Percentiles rank a stretch among this genome's conserved stretches.
Conservation (phyloP, 2,797 vertebrate genomes). For the Falco peregrinus region DNA sequence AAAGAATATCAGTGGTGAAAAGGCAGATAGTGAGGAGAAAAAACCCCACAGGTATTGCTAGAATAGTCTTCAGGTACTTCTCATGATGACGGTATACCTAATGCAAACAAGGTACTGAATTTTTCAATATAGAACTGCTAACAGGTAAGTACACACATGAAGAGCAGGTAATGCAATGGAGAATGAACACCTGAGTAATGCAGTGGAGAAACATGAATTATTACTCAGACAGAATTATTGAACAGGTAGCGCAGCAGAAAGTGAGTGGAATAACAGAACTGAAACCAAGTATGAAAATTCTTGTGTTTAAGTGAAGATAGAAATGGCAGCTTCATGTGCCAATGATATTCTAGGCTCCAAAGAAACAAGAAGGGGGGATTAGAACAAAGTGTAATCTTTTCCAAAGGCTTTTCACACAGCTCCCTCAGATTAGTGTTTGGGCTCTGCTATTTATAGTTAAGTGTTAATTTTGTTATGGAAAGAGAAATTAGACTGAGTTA, state of each 20-base stretch:
- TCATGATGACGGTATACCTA: not conserved
- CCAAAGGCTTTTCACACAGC: not conserved
- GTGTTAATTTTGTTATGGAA: not conserved
- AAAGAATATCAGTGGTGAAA: not conserved
- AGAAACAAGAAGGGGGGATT: not conserved
- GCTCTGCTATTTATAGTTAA: not conserved
- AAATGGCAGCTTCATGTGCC: not conserved
- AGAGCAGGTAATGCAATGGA: not conserved
- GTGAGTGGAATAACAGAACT: not conserved
- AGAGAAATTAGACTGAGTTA: not conserved
- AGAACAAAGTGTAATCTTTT: not conserved
- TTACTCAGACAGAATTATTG: not conserved
- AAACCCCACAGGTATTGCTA: not conserved
- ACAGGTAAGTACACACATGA: not conserved
- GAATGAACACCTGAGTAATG: not conserved
- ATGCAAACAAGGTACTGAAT: not conserved
- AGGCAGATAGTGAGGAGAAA: not conserved
- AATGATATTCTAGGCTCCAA: not conserved
- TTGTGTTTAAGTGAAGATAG: not conserved
- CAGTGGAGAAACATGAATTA: not conserved
- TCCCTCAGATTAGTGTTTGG: not conserved
- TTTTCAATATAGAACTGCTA: not conserved
- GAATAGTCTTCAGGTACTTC: not conserved
- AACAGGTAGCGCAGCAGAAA: not conserved
- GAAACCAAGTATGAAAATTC: not conserved